These are phyloP conservation scores for Clarias platycephalus DNA, from an alignment of 2,797 vertebrate species.

Conservation along the genomic window DNA sequence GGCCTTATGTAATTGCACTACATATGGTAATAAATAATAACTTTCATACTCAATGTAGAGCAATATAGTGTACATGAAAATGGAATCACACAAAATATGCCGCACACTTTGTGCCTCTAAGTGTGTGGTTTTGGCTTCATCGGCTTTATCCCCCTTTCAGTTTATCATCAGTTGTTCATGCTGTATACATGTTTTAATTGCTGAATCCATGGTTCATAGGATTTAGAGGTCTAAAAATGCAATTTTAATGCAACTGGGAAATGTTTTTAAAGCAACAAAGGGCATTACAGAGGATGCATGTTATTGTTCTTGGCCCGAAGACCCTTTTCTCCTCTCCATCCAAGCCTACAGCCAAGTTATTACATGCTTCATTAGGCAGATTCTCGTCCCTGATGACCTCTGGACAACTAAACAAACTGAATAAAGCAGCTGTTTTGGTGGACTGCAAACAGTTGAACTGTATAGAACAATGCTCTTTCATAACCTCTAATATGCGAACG, in stretches of 20 bases:
- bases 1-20: not conserved
- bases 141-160: not conserved
- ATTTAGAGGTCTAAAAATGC: not conserved
- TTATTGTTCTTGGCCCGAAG: constrained; percentile 27
- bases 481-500: not conserved
- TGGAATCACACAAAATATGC: not conserved
- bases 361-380: constrained; percentile 48
- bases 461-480: not conserved
- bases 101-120: not conserved
- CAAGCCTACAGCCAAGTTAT: constrained; percentile 45
- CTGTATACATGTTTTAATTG: not conserved
- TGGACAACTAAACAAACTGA: constrained; percentile 18
- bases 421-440: not conserved
- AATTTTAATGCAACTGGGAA: not conserved
- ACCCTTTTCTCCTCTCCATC: constrained; percentile 16
- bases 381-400: constrained; percentile 38
- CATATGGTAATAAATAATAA: not conserved
- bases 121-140: not conserved
- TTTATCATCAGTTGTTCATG: not conserved
- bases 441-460: not conserved
- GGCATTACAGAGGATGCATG: not conserved
- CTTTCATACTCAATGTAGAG: not conserved
- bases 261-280: not conserved
- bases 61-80: not conserved
- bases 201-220: not conserved